Conservation (phyloP, 2,113 vertebrate species). For the Brachypteracias leptosomus region DNA sequence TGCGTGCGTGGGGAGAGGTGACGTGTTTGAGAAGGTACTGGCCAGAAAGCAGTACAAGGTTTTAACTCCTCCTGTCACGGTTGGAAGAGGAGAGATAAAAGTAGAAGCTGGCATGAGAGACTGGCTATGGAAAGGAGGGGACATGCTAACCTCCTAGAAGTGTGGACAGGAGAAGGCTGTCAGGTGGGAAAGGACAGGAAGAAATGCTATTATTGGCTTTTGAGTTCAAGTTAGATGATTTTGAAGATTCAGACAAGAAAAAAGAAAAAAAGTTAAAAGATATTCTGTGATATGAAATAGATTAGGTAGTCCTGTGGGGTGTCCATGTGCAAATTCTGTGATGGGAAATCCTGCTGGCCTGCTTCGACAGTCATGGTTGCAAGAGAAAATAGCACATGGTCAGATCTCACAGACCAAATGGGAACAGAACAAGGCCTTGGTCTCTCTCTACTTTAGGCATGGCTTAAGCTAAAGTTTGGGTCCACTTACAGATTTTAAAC, state of each 20-base stretch:
- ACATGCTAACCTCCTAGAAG: not conserved
- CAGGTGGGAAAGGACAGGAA: not conserved
- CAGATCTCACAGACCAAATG: not conserved
- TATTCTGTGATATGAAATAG: not conserved
- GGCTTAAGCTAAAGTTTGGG: not conserved
- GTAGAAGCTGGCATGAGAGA: not conserved
- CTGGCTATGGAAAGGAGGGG: not conserved
- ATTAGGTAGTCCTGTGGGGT: not conserved
- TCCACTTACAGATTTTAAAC: not conserved
- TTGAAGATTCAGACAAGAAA: not conserved
- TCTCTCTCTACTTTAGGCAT: not conserved
- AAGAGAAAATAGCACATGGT: not conserved
- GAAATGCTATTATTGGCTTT: not conserved
- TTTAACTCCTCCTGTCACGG: constrained; percentile 7
- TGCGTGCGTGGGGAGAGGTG: not conserved
- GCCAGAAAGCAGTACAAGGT: not conserved
- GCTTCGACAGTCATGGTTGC: not conserved
- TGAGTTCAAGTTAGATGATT: not conserved
- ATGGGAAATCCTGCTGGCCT: not conserved
- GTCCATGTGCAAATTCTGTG: accelerated
- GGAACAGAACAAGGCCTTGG: not conserved
- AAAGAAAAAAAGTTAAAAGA: not conserved
- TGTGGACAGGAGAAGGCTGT: not conserved
- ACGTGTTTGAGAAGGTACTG: not conserved
- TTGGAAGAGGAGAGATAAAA: not conserved